These are phyloP conservation scores for Argyrosomus regius DNA, from an alignment of 2,797 vertebrate genomes.

Conservation along the genomic window DNA sequence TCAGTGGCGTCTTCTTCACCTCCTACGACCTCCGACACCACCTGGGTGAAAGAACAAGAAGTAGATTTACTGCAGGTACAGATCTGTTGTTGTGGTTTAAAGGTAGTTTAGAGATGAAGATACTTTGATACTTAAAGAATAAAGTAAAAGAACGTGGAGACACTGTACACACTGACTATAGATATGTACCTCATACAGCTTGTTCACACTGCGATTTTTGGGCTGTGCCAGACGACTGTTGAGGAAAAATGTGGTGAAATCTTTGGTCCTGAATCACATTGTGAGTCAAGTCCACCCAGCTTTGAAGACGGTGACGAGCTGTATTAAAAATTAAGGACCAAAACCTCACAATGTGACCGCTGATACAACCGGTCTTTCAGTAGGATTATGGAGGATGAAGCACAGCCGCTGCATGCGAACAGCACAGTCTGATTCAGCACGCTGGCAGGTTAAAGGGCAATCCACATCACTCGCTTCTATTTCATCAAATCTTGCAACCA, in stretches of 20 bases:
- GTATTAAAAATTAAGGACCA: neutral
- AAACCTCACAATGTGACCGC: neutral
- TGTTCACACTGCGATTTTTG: too few relatives aligned
- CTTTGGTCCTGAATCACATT: too few relatives aligned
- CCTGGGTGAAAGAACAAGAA: conserved; percentile 60
- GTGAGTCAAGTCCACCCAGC: too few relatives aligned
- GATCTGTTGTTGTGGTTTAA: neutral
- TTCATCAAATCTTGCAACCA: neutral
- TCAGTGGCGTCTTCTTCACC: conserved; percentile 63
- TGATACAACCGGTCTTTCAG: neutral
- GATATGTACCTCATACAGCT: too few relatives aligned
- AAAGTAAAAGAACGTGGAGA: neutral
- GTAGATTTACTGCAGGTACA: neutral
- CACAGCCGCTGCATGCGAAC: neutral
- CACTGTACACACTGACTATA: too few relatives aligned
- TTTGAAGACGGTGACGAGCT: too few relatives aligned
- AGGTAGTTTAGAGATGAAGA: neutral
- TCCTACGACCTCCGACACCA: conserved; percentile 71
- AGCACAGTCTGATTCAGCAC: too few relatives aligned
- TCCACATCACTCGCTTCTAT: neutral
- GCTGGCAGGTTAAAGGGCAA: neutral
- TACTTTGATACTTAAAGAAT: neutral
- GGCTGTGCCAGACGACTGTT: too few relatives aligned
- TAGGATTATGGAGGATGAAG: neutral
- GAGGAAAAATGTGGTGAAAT: too few relatives aligned